Evolutionary conservation across 2,113 vertebrate species (phyloP).

Genomic region (Hypanus sabinus): DNA sequence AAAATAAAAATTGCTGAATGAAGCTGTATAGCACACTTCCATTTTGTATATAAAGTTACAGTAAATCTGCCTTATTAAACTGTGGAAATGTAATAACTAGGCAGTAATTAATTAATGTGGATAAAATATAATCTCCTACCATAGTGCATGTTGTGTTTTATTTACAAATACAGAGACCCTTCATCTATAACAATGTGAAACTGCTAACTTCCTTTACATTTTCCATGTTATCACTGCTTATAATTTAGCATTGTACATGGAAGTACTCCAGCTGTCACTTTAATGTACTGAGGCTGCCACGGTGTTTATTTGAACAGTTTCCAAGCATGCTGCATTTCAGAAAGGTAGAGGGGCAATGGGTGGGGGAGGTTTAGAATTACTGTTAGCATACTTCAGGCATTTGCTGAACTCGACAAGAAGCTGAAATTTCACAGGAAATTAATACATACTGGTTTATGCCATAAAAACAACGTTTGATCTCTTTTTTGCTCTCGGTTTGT

Average conservation of each 20-base stretch:
- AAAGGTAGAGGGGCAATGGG: not conserved
- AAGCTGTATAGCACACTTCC: not conserved
- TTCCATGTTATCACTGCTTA: not conserved
- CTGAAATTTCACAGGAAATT: constrained; percentile 4
- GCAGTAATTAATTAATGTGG: not conserved
- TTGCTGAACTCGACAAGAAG: not conserved
- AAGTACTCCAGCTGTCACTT: not conserved
- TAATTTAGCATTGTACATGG: not conserved
- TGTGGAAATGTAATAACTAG: not conserved
- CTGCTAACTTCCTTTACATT: not conserved
- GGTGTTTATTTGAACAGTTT: not conserved
- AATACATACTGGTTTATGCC: not conserved
- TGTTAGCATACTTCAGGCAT: not conserved
- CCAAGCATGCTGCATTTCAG: not conserved
- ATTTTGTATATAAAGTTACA: not conserved
- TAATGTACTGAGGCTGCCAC: not conserved
- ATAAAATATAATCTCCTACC: not conserved
- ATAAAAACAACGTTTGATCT: not conserved
- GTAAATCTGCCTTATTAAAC: not conserved
- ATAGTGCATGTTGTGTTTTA: not conserved
- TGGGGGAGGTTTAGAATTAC: not conserved
- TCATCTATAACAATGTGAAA: not conserved
- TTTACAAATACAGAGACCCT: too few relatives aligned
- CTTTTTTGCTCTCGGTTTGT: not conserved
- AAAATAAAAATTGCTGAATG: not conserved